Percentiles rank a stretch among this genome's conserved stretches.
These are phyloP conservation scores for Serranus cabrilla DNA, from an alignment of 2,797 vertebrate species.

Conservation along the genomic window DNA sequence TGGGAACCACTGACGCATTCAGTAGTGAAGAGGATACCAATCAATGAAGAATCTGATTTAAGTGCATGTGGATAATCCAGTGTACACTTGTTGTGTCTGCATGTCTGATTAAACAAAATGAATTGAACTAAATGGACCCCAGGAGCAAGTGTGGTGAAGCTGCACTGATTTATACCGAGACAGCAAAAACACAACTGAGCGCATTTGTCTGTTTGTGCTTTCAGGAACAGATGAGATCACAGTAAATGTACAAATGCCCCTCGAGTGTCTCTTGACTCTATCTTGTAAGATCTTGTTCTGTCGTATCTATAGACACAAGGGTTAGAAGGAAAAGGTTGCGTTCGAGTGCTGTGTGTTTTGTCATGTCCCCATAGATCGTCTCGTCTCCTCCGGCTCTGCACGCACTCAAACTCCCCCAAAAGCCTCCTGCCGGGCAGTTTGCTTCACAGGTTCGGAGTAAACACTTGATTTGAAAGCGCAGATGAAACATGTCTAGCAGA, in stretches of 20 bases:
- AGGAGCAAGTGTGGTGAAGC: not conserved
- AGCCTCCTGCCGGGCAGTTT: conserved; percentile 11
- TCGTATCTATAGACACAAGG: conserved; percentile 18
- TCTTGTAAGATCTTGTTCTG: conserved; percentile 34
- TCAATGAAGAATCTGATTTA: not conserved
- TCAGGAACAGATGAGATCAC: conserved; percentile 14
- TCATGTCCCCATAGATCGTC: conserved; percentile 36
- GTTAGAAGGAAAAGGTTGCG: conserved; percentile 33
- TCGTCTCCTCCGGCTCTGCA: conserved; percentile 6
- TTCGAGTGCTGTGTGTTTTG: conserved; percentile 37
- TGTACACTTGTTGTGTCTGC: not conserved
- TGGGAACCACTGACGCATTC: not conserved
- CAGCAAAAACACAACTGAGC: conserved; percentile 10
- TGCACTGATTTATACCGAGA: conserved; percentile 12
- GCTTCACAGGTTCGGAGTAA: conserved; percentile 31
- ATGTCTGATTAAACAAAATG: conserved; percentile 11
- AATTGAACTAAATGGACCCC: conserved; percentile 14
- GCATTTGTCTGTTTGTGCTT: conserved; percentile 39
- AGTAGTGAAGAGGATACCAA: not conserved
- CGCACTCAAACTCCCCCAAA: conserved; percentile 5
- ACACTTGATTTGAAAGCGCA: conserved; percentile 42
- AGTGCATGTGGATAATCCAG: not conserved
- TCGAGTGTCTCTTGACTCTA: conserved; percentile 29
- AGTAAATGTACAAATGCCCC: conserved; percentile 45
- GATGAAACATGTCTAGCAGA: conserved; percentile 52